Base-by-base conservation (phyloP, 2,888 invertebrate species). In the Caenorhabditis macrosperma region DNA sequence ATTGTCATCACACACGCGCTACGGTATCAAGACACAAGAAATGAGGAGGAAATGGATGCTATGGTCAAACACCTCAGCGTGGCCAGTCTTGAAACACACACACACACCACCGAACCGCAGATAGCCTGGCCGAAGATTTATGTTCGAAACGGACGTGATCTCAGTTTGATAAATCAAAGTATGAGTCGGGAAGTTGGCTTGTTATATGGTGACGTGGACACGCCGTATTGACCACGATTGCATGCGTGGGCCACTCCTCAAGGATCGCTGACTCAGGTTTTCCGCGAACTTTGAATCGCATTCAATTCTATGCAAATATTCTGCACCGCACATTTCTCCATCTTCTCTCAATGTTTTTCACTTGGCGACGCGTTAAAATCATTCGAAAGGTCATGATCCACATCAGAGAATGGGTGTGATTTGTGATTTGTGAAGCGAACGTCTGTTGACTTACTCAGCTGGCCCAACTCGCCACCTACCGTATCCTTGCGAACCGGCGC, bases 131-230 rank as follows among this genome's bases (percentile, higher is more conserved):
- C 2, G 15, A 59, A 74, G 74, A 74, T 74, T 66, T 74, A 74
- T 46, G 74, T 74, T 59, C 74, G 35, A 24, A 72, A 48, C 10
- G 35, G 44, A 64, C 30, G 48, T 74, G 74, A 74, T 64, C 74
- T 66, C n/a, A 64, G 59, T 74, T 74, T 74, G 74, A 74, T 64
- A 74, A 64, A 74, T 74, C 74, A 74, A 72, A 63, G 59, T 41
- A 55, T 64, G 74, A 59, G 64, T 72, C 57, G 22, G 55, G 17
- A 63, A 44, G 28, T 33, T 41, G 35, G 20, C 55, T 63, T 28
- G 41, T 63, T 60, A 24, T 72, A 63, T 72, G 54, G 72, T 64
- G 64, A 59, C 61, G 63, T 64, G 64, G 74, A 74, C 74, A 64
- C 64, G 74, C 57, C 50, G 20, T 74, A 41, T 64, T 74, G 50